These are phyloP conservation scores for Hemichromis elongatus DNA, from an alignment of 2,113 vertebrate species.

Conservation along the genomic window DNA sequence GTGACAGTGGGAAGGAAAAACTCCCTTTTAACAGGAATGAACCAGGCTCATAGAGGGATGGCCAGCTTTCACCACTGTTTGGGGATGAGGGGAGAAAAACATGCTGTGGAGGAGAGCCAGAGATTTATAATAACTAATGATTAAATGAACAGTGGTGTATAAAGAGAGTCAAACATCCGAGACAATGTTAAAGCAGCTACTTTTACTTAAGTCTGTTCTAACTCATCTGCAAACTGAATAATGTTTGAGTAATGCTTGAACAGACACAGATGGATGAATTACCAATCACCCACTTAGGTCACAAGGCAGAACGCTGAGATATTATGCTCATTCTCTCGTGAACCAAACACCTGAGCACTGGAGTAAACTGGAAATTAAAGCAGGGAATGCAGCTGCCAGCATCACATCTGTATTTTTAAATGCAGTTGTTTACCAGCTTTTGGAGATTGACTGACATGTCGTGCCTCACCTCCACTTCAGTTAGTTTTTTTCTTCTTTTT, in stretches of 20 bases:
- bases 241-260: not conserved
- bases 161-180: not conserved
- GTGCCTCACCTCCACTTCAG: not conserved
- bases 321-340: not conserved
- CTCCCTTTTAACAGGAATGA: not conserved
- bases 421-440: not conserved
- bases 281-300: not conserved
- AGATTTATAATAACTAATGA: not conserved
- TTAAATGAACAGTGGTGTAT: not conserved
- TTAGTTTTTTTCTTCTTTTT: not conserved
- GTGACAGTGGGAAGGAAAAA: not conserved
- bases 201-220: not conserved
- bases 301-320: not conserved
- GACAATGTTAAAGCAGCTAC: not conserved
- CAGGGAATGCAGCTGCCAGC: not conserved
- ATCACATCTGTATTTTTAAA: not conserved
- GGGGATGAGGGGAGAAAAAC: not conserved
- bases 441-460: not conserved
- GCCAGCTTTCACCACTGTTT: not conserved
- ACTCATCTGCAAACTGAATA: not conserved
- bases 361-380: not conserved
- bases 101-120: not conserved
- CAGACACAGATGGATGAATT: not conserved
- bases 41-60: fast-evolving
- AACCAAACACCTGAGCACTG: not conserved